These are phyloP conservation scores for Pluvialis apricaria DNA, from an alignment of 2,113 vertebrate species.

Conservation along the genomic window DNA sequence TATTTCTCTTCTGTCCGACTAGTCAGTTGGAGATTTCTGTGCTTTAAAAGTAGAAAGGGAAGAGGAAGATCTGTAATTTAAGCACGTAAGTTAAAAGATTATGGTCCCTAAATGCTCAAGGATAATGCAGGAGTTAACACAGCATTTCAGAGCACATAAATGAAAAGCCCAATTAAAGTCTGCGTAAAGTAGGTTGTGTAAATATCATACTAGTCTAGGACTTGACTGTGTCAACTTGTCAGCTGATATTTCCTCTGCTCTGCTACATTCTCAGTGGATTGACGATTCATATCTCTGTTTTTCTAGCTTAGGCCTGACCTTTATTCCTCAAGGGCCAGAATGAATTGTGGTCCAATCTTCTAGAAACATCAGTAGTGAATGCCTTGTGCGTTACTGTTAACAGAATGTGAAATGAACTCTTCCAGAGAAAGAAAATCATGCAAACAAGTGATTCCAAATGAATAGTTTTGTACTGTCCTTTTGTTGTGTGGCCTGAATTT, in stretches of 20 bases:
- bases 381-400: not conserved
- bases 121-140: not conserved
- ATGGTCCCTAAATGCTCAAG: not conserved
- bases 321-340: not conserved
- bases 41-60: not conserved
- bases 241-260: not conserved
- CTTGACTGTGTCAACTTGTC: not conserved
- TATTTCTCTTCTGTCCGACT: not conserved
- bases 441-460: not conserved
- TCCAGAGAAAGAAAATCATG: not conserved
- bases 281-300: not conserved
- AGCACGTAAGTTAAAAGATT: not conserved
- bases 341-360: not conserved
- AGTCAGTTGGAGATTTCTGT: not conserved
- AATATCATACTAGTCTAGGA: conserved; percentile 9
- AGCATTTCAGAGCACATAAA: not conserved
- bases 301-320: conserved; percentile 13
- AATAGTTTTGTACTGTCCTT: not conserved
- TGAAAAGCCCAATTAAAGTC: conserved; percentile 28
- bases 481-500: not conserved
- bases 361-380: not conserved
- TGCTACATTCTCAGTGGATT: not conserved
- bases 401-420: not conserved
- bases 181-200: not conserved
- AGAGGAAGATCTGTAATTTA: not conserved